phyloP scores from a whole-genome alignment of 2,113 vertebrate species.

The Ceuthmochares aereus region DNA sequence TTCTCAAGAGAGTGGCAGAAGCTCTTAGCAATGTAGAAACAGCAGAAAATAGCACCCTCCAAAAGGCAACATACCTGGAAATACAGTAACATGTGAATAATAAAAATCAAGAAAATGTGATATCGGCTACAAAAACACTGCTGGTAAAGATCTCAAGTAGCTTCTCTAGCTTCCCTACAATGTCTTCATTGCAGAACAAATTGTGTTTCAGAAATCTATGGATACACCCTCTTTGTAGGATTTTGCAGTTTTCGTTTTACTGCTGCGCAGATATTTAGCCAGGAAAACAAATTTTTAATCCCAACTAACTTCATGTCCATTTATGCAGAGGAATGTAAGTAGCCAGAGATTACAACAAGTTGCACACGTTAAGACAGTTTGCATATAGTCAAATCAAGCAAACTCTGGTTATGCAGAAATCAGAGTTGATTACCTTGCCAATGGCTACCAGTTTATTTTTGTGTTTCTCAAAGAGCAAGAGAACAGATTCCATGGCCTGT shows the following conservation, averaged over 20 bases:
- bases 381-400: not conserved
- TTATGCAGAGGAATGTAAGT: not conserved
- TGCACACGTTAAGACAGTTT: not conserved
- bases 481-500: conserved; percentile 65
- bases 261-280: not conserved
- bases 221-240: not conserved
- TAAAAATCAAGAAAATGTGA: not conserved
- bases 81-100: not conserved
- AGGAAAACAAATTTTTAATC: not conserved
- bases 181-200: not conserved
- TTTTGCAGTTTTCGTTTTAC: not conserved
- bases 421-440: conserved; percentile 54
- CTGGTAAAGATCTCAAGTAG: not conserved
- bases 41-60: not conserved
- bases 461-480: conserved; percentile 61
- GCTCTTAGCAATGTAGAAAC: not conserved
- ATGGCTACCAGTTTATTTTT: conserved; percentile 51
- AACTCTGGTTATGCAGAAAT: not conserved
- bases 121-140: not conserved
- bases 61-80: not conserved
- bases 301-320: not conserved
- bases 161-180: not conserved
- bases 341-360: not conserved
- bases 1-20: not conserved
- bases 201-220: not conserved